Evolutionary conservation across 1,140 invertebrate species (phyloP), one percentile per base, ranked within the genome.

Genomic region (Drosophila gunungcola): DNA sequence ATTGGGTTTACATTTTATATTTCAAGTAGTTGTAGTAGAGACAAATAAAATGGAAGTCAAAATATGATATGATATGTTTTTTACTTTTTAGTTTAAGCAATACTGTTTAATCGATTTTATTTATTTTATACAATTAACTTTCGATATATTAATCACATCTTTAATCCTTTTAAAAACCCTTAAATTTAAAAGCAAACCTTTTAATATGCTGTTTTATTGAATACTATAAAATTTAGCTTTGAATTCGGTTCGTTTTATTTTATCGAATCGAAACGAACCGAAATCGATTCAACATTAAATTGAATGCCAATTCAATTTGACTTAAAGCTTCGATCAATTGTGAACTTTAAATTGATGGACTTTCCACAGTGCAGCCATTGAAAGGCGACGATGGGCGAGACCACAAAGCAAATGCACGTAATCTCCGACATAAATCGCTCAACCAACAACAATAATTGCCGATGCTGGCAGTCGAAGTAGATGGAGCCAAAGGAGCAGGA

Each of bases 361-460:
- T 36, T 34, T 34, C 68, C 68, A 70, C 51, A n/a, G 67, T 56
- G 52, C 60, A 38, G 29, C 36, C 21, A 52, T 55, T 29, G 60
- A 58, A 34, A 42, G 42, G 64, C 61, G 46, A 52, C 61, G 60
- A 65, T 64, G 68, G 61, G 46, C 36, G 43, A 67, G 64, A 34
- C 48, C 54, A 65, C 45, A 80, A 70, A 56, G 63, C 80, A 75
- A 79, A 82, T 86, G 69, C 64, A 68, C 79, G 54, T 86, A 88
- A 86, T 86, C 70, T 88, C 51, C 32, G 67, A 53, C 75, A 88
- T 78, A 82, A 82, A 88, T 82, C 65, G 78, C 68, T 82, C 51
- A 21, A 56, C 34, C 57, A 79, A 68, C 76, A 76, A 75, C 76
- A 80, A 83, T 80, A 76, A 84, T 84, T 83, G 80, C 64, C 67